Conservation (phyloP, 2,888 invertebrate species). For the Brenthis daphne region DNA sequence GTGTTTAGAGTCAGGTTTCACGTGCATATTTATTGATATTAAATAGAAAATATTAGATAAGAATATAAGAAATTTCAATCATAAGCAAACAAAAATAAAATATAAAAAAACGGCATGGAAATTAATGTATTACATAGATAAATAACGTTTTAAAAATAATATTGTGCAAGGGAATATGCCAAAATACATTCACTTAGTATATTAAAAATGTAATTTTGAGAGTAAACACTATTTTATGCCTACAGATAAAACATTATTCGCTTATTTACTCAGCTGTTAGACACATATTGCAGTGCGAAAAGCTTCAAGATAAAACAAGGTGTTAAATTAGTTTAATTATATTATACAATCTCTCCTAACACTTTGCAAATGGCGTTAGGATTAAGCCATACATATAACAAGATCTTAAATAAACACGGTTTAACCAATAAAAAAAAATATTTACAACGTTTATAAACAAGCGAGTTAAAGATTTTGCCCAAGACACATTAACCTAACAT, state of each 20-base stretch:
- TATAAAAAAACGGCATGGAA: conserved; percentile 30
- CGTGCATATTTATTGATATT: background rate
- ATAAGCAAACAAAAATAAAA: conserved; percentile 1
- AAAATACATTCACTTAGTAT: background rate
- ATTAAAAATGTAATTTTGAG: background rate
- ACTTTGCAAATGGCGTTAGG: no score
- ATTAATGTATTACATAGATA: conserved; percentile 26
- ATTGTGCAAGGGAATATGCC: background rate
- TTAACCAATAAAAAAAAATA: no score
- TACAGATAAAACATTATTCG: background rate
- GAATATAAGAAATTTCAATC: conserved; percentile 7
- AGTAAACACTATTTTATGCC: background rate
- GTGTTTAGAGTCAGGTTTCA: background rate
- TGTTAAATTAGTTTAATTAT: no score
- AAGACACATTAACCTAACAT: no score
- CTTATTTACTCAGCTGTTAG: no score
- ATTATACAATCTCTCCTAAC: no score
- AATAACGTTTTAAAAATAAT: background rate
- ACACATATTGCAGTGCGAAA: no score
- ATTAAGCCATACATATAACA: no score
- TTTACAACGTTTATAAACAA: no score
- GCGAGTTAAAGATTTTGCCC: no score
- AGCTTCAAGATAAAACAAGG: no score
- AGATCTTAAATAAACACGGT: no score
- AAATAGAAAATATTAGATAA: background rate